Evolutionary conservation across 2,113 vertebrate genomes (phyloP).

Genomic region (Neolamprologus variostigma): DNA sequence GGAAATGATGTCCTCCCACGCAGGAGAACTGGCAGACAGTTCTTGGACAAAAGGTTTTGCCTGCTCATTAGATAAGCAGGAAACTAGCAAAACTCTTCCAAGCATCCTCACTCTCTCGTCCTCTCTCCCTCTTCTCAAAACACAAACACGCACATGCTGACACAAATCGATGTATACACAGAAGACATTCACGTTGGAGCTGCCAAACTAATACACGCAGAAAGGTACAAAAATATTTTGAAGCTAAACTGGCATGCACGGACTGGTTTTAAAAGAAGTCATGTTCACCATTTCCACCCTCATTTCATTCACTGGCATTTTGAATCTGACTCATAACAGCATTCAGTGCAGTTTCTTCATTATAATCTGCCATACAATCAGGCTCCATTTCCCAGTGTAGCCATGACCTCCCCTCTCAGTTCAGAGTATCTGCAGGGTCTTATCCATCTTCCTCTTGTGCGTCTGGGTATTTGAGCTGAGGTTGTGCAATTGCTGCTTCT

Average conservation of each 20-base stretch:
- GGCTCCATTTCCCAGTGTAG: background rate
- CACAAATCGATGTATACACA: background rate
- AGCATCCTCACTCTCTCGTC: background rate
- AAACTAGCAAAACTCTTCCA: slow-evolving; percentile 12
- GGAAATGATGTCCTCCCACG: slow-evolving; percentile 18
- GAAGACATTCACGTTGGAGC: background rate
- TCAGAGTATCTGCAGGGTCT: slow-evolving; percentile 6
- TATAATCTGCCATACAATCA: background rate
- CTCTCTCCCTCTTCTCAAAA: background rate
- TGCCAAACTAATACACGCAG: background rate
- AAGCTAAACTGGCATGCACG: background rate
- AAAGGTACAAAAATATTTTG: background rate
- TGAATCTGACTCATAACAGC: background rate
- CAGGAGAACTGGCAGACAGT: slow-evolving; percentile 14
- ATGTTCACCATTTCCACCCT: background rate
- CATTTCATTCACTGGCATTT: background rate
- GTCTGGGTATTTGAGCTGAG: slow-evolving; percentile 11
- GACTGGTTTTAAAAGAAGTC: background rate
- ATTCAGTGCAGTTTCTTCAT: background rate
- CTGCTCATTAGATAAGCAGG: slow-evolving; percentile 27
- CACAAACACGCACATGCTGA: background rate
- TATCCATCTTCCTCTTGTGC: slow-evolving; percentile 31
- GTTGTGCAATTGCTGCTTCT: background rate
- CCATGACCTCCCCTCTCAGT: background rate
- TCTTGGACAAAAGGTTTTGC: slow-evolving; percentile 14